These are phyloP conservation scores for Trichopoda pennipes DNA, from an alignment of 2,888 invertebrate species.

Conservation along the genomic window DNA sequence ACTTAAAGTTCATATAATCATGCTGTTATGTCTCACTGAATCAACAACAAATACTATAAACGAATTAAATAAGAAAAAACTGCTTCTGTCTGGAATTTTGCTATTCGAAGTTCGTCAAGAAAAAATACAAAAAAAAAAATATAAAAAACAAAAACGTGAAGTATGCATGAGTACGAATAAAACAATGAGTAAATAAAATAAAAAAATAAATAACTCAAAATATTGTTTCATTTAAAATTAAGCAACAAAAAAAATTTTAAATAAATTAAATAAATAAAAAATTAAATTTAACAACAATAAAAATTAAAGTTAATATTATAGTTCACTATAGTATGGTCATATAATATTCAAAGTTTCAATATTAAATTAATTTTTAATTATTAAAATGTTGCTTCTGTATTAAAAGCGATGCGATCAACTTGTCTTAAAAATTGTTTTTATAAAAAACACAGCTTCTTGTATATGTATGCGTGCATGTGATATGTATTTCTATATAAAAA, in stretches of 20 bases:
- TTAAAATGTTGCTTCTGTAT: too few species aligned
- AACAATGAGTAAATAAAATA: slow-evolving; percentile 7
- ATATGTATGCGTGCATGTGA: too few species aligned
- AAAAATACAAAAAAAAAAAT: too few species aligned
- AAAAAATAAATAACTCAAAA: not conserved
- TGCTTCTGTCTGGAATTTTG: slow-evolving; percentile 62
- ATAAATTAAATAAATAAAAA: not conserved
- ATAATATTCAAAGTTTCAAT: too few species aligned
- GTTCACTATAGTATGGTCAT: too few species aligned
- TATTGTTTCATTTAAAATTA: not conserved
- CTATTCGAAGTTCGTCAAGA: slow-evolving; percentile 22
- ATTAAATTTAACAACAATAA: not conserved
- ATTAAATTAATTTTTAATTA: too few species aligned
- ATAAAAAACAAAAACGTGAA: not conserved
- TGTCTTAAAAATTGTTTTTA: too few species aligned
- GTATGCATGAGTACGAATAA: slow-evolving; percentile 1
- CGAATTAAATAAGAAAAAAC: slow-evolving; percentile 26
- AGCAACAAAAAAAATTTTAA: not conserved
- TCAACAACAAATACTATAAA: slow-evolving; percentile 20
- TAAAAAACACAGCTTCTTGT: too few species aligned
- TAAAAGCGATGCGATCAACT: too few species aligned
- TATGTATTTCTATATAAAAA: too few species aligned
- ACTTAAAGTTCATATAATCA: slow-evolving; percentile 41
- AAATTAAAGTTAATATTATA: too few species aligned
- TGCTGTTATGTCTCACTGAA: slow-evolving; percentile 43